These are phyloP conservation scores for Eptesicus fuscus DNA, from an alignment of 2,113 vertebrate genomes.

Conservation along the genomic window DNA sequence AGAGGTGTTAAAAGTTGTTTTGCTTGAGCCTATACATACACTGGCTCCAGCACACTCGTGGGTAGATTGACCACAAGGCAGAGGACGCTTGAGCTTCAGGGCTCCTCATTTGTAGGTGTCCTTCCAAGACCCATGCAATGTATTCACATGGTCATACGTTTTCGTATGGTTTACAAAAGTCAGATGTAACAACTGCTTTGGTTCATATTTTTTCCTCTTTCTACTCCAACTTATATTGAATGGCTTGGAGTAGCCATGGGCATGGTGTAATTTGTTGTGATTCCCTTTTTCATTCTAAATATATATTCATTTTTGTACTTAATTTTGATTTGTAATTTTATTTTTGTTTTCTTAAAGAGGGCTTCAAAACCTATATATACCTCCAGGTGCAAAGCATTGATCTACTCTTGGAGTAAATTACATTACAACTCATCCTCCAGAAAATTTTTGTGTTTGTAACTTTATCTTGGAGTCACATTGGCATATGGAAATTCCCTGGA, in stretches of 20 bases:
- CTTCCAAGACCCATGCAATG: background rate
- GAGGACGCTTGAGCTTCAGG: background rate
- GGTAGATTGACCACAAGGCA: background rate
- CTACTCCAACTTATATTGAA: background rate
- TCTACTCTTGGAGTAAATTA: background rate
- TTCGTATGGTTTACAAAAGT: background rate
- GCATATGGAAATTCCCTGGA: background rate
- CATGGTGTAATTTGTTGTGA: background rate
- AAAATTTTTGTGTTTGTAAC: background rate
- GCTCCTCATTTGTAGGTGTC: background rate
- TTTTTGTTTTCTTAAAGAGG: slow-evolving; percentile 1
- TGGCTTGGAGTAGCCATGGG: background rate
- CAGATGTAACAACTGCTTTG: background rate
- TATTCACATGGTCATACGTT: background rate
- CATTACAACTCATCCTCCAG: slow-evolving; percentile 6
- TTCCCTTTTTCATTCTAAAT: slow-evolving; percentile 23
- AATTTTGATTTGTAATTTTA: background rate
- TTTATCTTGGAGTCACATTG: background rate
- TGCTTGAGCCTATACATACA: background rate
- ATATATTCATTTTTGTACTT: background rate
- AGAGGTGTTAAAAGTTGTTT: background rate
- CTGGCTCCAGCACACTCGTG: background rate
- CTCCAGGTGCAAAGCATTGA: background rate
- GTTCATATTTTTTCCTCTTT: background rate
- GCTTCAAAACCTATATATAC: background rate